Conservation (phyloP, 2,113 vertebrate genomes). For the Tychaedon coryphoeus region DNA sequence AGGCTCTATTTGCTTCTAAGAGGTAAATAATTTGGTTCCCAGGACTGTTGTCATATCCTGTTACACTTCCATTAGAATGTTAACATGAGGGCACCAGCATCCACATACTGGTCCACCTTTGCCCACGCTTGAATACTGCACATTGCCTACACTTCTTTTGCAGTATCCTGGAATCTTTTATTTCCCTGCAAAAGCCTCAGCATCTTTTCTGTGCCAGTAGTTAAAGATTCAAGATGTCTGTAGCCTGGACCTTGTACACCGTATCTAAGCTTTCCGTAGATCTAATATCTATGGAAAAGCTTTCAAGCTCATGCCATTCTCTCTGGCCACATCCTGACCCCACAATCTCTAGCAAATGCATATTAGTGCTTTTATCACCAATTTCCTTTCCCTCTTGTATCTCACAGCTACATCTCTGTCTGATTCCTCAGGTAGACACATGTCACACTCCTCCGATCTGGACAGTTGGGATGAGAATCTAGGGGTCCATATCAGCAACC, state of each 20-base stretch:
- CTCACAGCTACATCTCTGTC: not conserved
- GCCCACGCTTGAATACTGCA: fast-evolving
- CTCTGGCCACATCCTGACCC: fast-evolving
- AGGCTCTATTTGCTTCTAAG: not conserved
- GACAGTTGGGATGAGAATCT: not conserved
- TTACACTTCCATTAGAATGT: not conserved
- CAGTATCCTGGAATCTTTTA: not conserved
- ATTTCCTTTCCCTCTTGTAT: not conserved
- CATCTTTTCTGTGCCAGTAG: not conserved
- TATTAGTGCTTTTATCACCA: not conserved
- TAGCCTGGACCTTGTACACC: not conserved
- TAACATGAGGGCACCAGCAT: not conserved
- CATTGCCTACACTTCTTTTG: not conserved
- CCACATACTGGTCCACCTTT: not conserved
- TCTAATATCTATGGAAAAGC: not conserved
- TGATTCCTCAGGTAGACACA: not conserved
- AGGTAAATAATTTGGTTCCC: not conserved
- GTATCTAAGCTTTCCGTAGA: not conserved
- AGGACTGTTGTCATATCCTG: not conserved
- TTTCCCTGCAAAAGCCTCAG: not conserved
- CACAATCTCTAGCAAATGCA: not conserved
- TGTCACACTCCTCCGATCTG: not conserved
- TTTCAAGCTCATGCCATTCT: not conserved
- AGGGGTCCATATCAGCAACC: not conserved
- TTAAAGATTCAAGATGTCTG: not conserved